These are phyloP conservation scores for Triplophysa bombifrons DNA, from an alignment of 2,797 vertebrate species.

Conservation along the genomic window DNA sequence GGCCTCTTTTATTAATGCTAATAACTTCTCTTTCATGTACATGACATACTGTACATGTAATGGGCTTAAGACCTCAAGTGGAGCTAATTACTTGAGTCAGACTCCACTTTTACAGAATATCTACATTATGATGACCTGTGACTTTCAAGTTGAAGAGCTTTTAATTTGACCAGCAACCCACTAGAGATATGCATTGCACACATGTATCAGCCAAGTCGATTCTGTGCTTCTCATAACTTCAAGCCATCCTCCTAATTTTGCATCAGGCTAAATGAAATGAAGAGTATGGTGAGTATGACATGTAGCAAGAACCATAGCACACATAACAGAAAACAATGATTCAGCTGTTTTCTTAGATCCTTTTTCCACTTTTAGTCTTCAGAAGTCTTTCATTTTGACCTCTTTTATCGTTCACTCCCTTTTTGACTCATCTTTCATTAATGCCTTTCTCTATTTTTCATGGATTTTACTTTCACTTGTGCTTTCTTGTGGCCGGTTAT, in stretches of 20 bases:
- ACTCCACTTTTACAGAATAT: constrained; percentile 5
- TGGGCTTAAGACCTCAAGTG: constrained; percentile 19
- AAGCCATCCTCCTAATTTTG: neutral
- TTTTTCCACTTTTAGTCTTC: neutral
- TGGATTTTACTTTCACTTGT: constrained; percentile 12
- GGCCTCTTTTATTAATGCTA: constrained; percentile 29
- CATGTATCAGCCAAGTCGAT: neutral
- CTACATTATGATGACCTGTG: neutral
- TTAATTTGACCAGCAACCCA: constrained; percentile 4
- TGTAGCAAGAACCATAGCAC: neutral
- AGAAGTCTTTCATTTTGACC: neutral
- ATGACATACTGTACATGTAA: constrained; percentile 27
- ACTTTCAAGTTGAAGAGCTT: constrained; percentile 1
- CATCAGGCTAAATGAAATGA: neutral
- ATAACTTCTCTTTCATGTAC: constrained; percentile 27
- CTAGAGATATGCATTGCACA: neutral
- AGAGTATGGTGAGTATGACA: neutral
- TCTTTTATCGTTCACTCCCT: constrained; percentile 7
- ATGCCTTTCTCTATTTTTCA: constrained; percentile 31
- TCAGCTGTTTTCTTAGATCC: constrained; percentile 5
- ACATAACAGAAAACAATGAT: neutral
- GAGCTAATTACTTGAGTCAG: constrained; percentile 21
- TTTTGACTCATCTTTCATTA: constrained; percentile 32
- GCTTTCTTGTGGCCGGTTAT: neutral
- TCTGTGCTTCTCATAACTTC: neutral